Conservation (phyloP, 1,140 invertebrate genomes). For the Leucophenga varia region DNA sequence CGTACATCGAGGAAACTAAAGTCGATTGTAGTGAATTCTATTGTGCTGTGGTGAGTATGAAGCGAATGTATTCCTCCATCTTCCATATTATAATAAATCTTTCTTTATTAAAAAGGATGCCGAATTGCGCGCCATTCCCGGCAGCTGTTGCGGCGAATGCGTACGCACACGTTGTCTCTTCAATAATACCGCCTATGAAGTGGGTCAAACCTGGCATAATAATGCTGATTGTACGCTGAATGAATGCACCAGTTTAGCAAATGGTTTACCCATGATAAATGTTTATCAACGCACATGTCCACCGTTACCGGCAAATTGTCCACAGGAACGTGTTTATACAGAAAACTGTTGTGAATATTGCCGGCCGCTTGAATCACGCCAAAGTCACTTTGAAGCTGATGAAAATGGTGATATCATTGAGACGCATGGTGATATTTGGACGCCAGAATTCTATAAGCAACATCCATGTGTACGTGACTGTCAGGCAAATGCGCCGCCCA, state of each 20-base stretch:
- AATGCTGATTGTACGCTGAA: slow-evolving; percentile 43
- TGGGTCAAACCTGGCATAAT: slow-evolving; percentile 51
- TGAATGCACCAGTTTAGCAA: slow-evolving; percentile 33
- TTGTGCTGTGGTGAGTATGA: slow-evolving; percentile 44
- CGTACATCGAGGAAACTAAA: slow-evolving; percentile 37
- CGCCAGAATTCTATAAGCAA: slow-evolving; percentile 18
- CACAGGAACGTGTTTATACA: slow-evolving; percentile 24
- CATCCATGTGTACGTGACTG: slow-evolving; percentile 51
- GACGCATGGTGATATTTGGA: slow-evolving; percentile 34
- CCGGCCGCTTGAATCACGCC: slow-evolving; percentile 1
- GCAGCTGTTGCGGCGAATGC: slow-evolving; percentile 48
- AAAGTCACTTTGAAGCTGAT: slow-evolving; percentile 10
- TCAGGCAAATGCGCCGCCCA: slow-evolving; percentile 25
- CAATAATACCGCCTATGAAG: slow-evolving; percentile 37
- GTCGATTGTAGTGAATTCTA: slow-evolving; percentile 51
- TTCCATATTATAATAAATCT: background rate
- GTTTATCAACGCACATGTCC: slow-evolving; percentile 44
- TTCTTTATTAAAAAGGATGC: slow-evolving; percentile 28
- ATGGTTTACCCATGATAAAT: slow-evolving; percentile 35
- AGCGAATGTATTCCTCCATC: background rate
- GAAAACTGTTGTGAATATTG: slow-evolving; percentile 46
- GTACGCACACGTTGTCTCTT: slow-evolving; percentile 44
- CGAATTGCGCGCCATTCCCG: slow-evolving; percentile 26
- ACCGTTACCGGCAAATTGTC: slow-evolving; percentile 34
- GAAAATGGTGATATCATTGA: slow-evolving; percentile 22